A percentile compares a stretch with the other conserved stretches of the same genome.
phyloP scores from a whole-genome alignment of 2,797 vertebrate genomes.

The Oreonectes daqikongensis region DNA sequence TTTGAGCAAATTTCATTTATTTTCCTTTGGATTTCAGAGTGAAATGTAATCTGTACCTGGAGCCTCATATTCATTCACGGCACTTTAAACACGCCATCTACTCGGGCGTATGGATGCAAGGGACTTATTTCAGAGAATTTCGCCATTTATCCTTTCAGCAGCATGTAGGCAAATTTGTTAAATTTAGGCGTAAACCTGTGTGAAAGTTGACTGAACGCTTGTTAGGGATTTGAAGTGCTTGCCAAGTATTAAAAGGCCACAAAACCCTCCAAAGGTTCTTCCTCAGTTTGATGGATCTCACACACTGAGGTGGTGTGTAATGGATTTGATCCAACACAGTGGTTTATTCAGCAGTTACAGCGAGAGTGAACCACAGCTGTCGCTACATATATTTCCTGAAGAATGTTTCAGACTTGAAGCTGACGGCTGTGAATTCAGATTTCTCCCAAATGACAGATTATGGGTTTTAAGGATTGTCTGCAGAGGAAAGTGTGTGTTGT shows the following conservation, averaged over 20 bases:
- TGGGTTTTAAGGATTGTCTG: conserved; percentile 62
- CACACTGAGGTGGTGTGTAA: conserved; percentile 71
- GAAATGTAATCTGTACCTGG: neutral
- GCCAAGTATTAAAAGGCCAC: conserved; percentile 13
- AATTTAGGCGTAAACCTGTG: conserved; percentile 3
- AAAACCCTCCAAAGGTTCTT: conserved; percentile 17
- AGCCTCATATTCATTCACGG: neutral
- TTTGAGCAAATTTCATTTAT: no score
- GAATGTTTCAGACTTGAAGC: conserved; percentile 72
- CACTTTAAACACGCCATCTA: neutral
- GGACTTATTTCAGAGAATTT: neutral
- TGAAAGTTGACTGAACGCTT: conserved; percentile 5
- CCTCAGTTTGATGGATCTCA: conserved; percentile 29
- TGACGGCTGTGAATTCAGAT: conserved; percentile 70
- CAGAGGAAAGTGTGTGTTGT: conserved; percentile 46
- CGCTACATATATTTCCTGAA: conserved; percentile 77
- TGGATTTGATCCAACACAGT: conserved; percentile 72
- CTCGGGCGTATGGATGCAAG: neutral
- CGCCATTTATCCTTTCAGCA: neutral
- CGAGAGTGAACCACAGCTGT: conserved; percentile 77
- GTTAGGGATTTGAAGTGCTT: conserved; percentile 32
- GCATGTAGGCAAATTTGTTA: neutral
- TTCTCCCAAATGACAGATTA: conserved; percentile 74
- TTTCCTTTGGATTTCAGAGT: neutral
- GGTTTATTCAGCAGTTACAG: conserved; percentile 70